Conservation (phyloP, 1,140 invertebrate species). For the Brachystomella parvula region DNA sequence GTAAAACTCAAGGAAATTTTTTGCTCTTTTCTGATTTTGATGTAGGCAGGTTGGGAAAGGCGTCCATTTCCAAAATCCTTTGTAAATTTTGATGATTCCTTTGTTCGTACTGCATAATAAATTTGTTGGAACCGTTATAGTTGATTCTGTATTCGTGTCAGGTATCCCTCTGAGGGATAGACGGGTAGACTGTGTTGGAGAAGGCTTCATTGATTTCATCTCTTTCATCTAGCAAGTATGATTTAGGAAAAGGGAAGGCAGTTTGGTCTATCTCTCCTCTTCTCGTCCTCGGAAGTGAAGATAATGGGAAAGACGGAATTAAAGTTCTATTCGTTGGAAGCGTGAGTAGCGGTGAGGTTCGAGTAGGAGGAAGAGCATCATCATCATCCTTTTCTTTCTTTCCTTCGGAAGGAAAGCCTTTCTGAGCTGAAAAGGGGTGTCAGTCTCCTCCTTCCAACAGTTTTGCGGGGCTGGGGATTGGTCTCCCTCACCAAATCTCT, state of each 20-base stretch:
- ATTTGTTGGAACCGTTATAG: no score
- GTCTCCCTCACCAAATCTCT: background rate
- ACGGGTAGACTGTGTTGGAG: background rate
- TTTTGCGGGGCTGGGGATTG: background rate
- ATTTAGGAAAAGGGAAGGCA: background rate
- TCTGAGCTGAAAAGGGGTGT: background rate
- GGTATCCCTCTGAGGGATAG: no score
- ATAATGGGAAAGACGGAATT: conserved; percentile 27
- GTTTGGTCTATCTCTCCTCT: background rate
- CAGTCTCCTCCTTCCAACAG: conserved; percentile 1
- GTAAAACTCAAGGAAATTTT: no score
- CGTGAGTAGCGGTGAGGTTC: background rate
- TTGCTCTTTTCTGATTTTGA: no score
- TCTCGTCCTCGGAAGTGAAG: conserved; percentile 12
- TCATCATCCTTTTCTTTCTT: background rate
- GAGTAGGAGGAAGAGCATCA: conserved; percentile 7
- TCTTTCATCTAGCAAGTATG: no score
- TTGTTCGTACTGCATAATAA: no score
- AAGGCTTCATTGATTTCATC: conserved; percentile 12
- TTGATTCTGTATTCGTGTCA: no score
- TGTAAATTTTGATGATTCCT: no score
- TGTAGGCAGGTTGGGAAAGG: no score
- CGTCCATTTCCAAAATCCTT: no score
- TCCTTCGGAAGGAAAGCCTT: background rate
- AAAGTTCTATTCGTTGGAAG: conserved; percentile 5